phyloP scores from a whole-genome alignment of 1,140 invertebrate species.

The Tribolium castaneum region DNA sequence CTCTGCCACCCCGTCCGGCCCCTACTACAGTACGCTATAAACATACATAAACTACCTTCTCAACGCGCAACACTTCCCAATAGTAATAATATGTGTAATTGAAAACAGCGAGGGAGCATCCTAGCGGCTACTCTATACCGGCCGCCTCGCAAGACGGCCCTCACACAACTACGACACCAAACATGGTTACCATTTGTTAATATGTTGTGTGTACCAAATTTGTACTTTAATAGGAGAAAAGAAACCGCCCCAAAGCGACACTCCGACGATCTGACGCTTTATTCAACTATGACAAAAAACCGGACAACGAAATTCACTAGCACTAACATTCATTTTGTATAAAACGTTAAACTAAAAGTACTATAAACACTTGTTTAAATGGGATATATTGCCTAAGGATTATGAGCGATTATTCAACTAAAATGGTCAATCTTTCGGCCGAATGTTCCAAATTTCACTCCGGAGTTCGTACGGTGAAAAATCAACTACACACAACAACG shows the following conservation, averaged over 20 bases:
- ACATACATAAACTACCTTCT: constrained; percentile 63
- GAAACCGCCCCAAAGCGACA: constrained; percentile 9
- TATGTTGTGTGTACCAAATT: constrained; percentile 54
- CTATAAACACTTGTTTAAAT: not conserved
- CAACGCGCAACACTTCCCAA: constrained; percentile 63
- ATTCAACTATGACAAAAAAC: not conserved
- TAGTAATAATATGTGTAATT: constrained; percentile 61
- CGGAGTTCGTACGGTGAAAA: not conserved
- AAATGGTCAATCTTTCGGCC: constrained; percentile 1
- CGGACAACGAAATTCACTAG: not conserved
- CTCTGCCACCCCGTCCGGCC: constrained; percentile 50
- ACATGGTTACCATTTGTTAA: constrained; percentile 52
- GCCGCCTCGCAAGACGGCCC: constrained; percentile 48
- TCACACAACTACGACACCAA: constrained; percentile 60
- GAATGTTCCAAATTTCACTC: not conserved
- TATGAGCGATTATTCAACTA: not conserved
- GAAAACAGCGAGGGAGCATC: constrained; percentile 62
- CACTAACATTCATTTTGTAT: not conserved
- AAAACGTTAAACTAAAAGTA: not conserved
- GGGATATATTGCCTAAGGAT: not conserved
- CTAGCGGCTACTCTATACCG: constrained; percentile 50
- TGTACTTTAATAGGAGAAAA: constrained; percentile 61
- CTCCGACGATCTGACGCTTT: constrained; percentile 7
- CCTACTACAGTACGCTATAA: constrained; percentile 64
- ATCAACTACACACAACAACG: no score